Conservation (phyloP, 1,140 invertebrate genomes). For the Drosophila leontia region DNA sequence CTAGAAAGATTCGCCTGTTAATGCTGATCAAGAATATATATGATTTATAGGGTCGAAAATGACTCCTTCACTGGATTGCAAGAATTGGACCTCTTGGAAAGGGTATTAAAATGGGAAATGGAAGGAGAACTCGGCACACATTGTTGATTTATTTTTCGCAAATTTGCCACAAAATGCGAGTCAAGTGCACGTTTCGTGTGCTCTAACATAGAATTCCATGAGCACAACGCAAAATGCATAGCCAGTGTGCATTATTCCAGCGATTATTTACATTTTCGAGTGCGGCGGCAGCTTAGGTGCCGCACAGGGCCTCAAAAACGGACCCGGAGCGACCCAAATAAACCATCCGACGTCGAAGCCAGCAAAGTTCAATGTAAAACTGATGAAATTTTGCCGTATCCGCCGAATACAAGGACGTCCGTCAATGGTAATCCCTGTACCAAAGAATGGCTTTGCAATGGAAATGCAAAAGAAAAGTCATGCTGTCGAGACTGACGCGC, state of each 20-base stretch:
- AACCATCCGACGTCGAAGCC: conserved; percentile 2
- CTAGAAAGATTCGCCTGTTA: too few relatives aligned
- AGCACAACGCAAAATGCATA: conserved; percentile 1
- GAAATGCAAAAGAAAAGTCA: conserved; percentile 31
- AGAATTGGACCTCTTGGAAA: too few relatives aligned
- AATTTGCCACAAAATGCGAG: conserved; percentile 15
- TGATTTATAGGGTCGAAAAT: too few relatives aligned
- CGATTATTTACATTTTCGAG: conserved; percentile 34
- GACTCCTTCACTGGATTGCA: too few relatives aligned
- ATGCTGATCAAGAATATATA: too few relatives aligned
- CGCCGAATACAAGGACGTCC: conserved; percentile 11
- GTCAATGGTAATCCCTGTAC: not conserved
- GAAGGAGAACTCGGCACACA: conserved; percentile 37
- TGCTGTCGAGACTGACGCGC: conserved; percentile 35
- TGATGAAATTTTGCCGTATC: conserved; percentile 19
- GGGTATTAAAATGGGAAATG: not conserved
- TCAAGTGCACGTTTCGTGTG: conserved; percentile 42
- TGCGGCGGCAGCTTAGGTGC: not conserved
- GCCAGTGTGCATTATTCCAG: conserved; percentile 18
- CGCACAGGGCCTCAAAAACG: conserved; percentile 11
- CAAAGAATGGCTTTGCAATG: not conserved
- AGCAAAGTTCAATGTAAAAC: conserved; percentile 18
- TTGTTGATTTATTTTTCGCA: conserved; percentile 20
- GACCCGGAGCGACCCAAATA: conserved; percentile 18
- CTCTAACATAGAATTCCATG: conserved; percentile 8